Percentiles rank a stretch among this genome's conserved stretches.
Conservation (phyloP, 2,888 invertebrate species). For the Trachelus tabidus region DNA sequence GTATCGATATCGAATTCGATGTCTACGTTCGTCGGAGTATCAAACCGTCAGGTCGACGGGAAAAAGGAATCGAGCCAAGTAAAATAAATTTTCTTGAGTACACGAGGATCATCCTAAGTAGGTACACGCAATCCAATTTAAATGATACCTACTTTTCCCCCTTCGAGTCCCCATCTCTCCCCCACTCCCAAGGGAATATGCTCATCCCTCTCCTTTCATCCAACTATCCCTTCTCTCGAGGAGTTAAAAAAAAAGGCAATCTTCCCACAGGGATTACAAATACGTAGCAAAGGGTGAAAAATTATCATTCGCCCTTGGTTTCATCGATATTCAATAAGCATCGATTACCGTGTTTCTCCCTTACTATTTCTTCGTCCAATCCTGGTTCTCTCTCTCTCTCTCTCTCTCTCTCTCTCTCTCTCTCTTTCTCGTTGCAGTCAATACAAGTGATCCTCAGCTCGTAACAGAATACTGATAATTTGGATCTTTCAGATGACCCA, state of each 20-base stretch:
- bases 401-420: too few species aligned
- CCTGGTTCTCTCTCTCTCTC: too few species aligned
- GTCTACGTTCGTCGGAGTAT: not conserved
- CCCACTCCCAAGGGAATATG: slow-evolving; percentile 17
- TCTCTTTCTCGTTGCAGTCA: too few species aligned
- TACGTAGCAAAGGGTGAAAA: not conserved
- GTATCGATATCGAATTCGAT: not conserved
- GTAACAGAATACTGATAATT: too few species aligned
- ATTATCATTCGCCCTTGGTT: slow-evolving; percentile 28
- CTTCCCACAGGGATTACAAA: not conserved
- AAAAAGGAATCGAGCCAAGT: slow-evolving; percentile 26
- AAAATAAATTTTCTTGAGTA: slow-evolving; percentile 17
- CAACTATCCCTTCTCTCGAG: not conserved
- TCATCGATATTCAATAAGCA: not conserved
- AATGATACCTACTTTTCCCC: slow-evolving; percentile 37
- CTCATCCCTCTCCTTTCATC: not conserved
- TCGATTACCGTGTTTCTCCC: not conserved
- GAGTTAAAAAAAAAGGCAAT: not conserved
- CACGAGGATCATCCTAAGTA: slow-evolving; percentile 39
- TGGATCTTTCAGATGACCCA: not conserved
- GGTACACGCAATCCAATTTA: slow-evolving; percentile 50
- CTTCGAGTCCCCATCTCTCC: slow-evolving; percentile 18
- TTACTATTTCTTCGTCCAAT: not conserved
- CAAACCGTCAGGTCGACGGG: slow-evolving; percentile 4
- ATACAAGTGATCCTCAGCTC: too few species aligned